Evolutionary conservation across 1,140 invertebrate genomes (phyloP).

Genomic region (Lepidurus arcticus): DNA sequence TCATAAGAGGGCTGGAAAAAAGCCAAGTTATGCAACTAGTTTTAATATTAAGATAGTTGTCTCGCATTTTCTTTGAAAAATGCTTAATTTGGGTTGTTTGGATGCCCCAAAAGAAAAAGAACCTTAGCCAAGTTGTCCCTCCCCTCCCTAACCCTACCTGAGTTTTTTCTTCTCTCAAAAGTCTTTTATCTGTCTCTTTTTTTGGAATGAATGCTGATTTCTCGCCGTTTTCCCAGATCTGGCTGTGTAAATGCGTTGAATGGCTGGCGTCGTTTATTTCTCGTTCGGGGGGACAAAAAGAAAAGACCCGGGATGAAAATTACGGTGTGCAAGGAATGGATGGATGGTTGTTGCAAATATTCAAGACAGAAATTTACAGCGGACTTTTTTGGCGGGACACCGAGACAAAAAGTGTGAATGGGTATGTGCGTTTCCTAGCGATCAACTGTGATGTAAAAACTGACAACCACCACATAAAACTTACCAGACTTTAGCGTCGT

Average conservation of each 20-base stretch:
- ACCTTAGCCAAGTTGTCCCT: neutral
- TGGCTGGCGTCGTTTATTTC: neutral
- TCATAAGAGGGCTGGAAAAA: too few species aligned
- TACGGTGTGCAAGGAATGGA: conserved; percentile 3
- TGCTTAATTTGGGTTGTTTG: too few species aligned
- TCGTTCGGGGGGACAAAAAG: neutral
- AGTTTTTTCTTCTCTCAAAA: neutral
- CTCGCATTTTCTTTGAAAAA: neutral
- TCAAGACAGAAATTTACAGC: neutral
- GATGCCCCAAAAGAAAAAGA: neutral
- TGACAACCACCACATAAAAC: neutral
- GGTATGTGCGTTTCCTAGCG: neutral
- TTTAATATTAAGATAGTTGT: neutral
- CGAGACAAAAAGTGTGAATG: neutral
- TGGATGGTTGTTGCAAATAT: neutral
- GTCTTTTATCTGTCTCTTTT: neutral
- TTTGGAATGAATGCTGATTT: conserved; percentile 16
- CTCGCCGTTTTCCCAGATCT: conserved; percentile 17
- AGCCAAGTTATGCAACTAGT: too few species aligned
- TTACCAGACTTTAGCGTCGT: conserved; percentile 4
- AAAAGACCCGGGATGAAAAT: conserved; percentile 10
- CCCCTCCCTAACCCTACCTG: neutral
- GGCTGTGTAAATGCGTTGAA: conserved; percentile 18
- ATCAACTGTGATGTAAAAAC: conserved; percentile 10
- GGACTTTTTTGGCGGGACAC: conserved; percentile 1